Evolutionary conservation across 2,113 vertebrate species (phyloP), one percentile per base, ranked within the genome.

Genomic region (Ictalurus punctatus): DNA sequence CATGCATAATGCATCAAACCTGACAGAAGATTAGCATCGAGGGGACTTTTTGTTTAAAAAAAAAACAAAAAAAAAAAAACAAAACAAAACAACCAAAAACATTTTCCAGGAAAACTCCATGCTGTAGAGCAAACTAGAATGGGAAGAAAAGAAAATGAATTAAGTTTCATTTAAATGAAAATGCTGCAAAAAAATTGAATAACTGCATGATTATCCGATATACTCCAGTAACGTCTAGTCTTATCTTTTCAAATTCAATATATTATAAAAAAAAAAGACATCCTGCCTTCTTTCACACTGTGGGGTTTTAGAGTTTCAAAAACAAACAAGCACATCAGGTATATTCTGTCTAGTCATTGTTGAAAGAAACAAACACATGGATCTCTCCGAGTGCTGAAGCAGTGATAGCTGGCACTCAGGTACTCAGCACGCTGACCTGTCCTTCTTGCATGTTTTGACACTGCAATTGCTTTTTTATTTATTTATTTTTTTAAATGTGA

Each of bases 361-460:
- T 59, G 73, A 85, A 87, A 67, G 63, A 84, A 90, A 89, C 83
- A 86, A 83, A 83, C 80, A 86, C 78, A 37, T 80, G 83, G 59
- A 84, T 37, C 19, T 52, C 44, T 2, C 71, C 25, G 52, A 90
- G 34, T 34, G 48, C 67, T 16, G 86, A 87, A 59, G 25, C 67
- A 85, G 67, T 89, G 87, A 90, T 80, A 76, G 30, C 27, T 89
- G 56, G 67, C 69, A 83, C 88, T 88, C 71, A 54, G 89, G 67
- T 54, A 44, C 87, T 87, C 19, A 23, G 19, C 56, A 59, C 30
- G 23, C 83, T 88, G 79, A 30, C 87, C 76, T 71, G 30, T 83
- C 65, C 85, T 76, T 44, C 34, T 56, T n/a, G 67, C 84, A 80
- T 82, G 83, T 65, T 71, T 79, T 48, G 82, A 65, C 61, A 81